These are phyloP conservation scores for Drosophila conformis DNA, from an alignment of 2,888 invertebrate species.

Conservation along the genomic window DNA sequence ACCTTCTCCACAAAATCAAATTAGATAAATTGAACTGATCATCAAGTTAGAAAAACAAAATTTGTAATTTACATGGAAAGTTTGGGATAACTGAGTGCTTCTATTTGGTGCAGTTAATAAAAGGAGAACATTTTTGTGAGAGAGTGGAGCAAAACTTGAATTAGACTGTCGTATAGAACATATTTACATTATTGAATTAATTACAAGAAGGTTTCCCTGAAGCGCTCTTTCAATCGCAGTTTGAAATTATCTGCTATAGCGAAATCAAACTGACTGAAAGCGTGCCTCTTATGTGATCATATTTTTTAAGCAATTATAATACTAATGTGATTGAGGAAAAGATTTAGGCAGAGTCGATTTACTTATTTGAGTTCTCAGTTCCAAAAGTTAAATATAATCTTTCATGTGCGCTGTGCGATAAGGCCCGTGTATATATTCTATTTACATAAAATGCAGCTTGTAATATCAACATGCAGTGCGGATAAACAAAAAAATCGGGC, in stretches of 20 bases:
- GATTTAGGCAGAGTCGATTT: too few species aligned
- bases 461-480: conserved; percentile 7
- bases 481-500: background rate
- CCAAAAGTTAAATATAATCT: background rate
- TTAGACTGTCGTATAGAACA: background rate
- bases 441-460: background rate
- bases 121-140: conserved; percentile 2
- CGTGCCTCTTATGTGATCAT: background rate
- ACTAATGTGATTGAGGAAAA: background rate
- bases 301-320: background rate
- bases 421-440: too few species aligned
- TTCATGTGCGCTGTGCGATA: background rate
- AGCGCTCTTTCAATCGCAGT: background rate
- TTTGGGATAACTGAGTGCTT: conserved; percentile 26
- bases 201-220: background rate
- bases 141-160: conserved; percentile 1
- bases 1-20: conserved; percentile 36
- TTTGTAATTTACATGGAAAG: conserved; percentile 25
- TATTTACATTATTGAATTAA: background rate
- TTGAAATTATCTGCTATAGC: background rate
- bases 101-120: conserved; percentile 26
- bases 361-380: background rate
- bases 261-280: background rate
- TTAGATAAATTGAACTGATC: conserved; percentile 21
- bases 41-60: conserved; percentile 19